Percentiles rank a stretch among this genome's conserved stretches.
These are phyloP conservation scores for Trichoplusia ni DNA, from an alignment of 1,140 invertebrate genomes.

Conservation along the genomic window DNA sequence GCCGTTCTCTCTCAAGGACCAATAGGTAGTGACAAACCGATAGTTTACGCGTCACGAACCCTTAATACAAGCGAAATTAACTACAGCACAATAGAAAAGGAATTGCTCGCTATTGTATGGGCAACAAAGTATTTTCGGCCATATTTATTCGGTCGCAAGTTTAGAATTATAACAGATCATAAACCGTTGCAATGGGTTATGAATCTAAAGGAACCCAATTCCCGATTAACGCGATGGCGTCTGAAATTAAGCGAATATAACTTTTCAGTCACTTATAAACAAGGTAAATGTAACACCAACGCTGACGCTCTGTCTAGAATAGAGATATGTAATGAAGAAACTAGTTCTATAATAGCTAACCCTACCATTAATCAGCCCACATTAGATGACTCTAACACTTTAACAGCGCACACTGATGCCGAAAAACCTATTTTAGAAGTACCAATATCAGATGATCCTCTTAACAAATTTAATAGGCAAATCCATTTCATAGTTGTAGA, in stretches of 20 bases:
- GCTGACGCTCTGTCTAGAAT: conserved; percentile 28
- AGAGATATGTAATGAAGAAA: conserved; percentile 27
- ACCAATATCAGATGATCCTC: conserved; percentile 27
- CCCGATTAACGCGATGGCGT: conserved; percentile 25
- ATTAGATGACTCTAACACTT: neutral
- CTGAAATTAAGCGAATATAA: conserved; percentile 30
- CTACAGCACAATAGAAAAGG: too few relatives aligned
- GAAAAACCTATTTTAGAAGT: conserved; percentile 37
- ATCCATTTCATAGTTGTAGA: conserved; percentile 24
- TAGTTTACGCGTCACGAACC: conserved; percentile 24
- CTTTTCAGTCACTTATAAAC: conserved; percentile 25
- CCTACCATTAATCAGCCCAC: neutral
- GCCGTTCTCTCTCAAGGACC: conserved; percentile 26
- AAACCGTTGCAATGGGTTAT: too few relatives aligned
- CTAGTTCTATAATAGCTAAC: conserved; percentile 18
- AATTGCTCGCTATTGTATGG: too few relatives aligned
- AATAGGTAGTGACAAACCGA: conserved; percentile 27
- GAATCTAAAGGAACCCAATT: conserved; percentile 19
- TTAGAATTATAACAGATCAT: too few relatives aligned
- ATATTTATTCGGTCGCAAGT: too few relatives aligned
- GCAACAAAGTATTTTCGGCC: too few relatives aligned
- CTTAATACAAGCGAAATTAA: conserved; percentile 28
- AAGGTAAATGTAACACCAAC: conserved; percentile 22
- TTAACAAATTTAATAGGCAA: conserved; percentile 34
- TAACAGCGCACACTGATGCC: conserved; percentile 23